Conservation (phyloP, 2,797 vertebrate species). For the Sebastolobus altivelis region DNA sequence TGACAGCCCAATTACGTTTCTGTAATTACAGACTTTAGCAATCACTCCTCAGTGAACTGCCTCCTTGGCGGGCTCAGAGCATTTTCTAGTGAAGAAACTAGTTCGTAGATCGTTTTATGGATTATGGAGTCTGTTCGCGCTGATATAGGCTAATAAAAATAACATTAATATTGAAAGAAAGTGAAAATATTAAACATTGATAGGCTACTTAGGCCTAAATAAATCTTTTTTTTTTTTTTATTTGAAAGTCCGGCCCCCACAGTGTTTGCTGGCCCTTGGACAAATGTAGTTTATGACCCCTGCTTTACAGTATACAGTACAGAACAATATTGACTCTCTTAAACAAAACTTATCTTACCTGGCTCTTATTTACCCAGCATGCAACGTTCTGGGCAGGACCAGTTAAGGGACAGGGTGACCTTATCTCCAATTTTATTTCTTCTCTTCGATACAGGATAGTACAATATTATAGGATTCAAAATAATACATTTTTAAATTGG, state of each 20-base stretch:
- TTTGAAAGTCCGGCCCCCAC: too few relatives aligned
- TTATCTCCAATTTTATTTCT: conserved; percentile 32
- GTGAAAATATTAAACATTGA: not conserved
- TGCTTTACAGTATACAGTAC: not conserved
- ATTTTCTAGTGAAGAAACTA: too few relatives aligned
- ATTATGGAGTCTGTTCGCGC: too few relatives aligned
- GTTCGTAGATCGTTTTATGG: too few relatives aligned
- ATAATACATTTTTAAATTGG: not conserved
- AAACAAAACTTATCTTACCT: conserved; percentile 55
- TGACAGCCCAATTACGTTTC: too few relatives aligned
- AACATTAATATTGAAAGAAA: not conserved
- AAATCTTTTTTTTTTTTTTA: accelerated
- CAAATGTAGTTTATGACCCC: not conserved
- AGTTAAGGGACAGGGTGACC: conserved; percentile 57
- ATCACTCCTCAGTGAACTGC: too few relatives aligned
- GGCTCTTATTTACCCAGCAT: conserved; percentile 57
- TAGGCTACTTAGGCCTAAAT: too few relatives aligned
- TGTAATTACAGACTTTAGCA: too few relatives aligned
- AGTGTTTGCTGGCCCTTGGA: not conserved
- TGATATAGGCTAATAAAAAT: too few relatives aligned
- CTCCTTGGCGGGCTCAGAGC: too few relatives aligned
- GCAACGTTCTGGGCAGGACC: conserved; percentile 41
- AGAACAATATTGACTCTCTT: conserved; percentile 43
- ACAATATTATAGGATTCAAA: not conserved
- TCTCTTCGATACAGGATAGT: not conserved